These are phyloP conservation scores for Ypsolopha scabrella DNA, from an alignment of 2,888 invertebrate genomes.

Conservation along the genomic window DNA sequence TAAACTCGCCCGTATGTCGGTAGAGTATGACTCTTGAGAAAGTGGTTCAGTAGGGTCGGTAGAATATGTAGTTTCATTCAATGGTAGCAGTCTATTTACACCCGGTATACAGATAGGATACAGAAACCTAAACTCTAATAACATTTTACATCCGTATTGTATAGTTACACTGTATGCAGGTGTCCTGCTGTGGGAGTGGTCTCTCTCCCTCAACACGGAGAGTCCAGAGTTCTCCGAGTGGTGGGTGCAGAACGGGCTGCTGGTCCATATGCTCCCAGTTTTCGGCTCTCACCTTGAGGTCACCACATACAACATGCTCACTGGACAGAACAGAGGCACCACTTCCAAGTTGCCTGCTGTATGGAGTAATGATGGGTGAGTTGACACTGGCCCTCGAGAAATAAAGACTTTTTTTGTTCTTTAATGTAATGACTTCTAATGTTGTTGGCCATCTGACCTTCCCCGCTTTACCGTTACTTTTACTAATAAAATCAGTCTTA, in stretches of 20 bases:
- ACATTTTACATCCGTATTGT: too few species aligned
- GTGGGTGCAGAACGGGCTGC: constrained; percentile 68
- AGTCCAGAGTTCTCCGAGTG: constrained; percentile 62
- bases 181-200: constrained; percentile 82
- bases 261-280: constrained; percentile 73
- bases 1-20: too few species aligned
- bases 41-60: too few species aligned
- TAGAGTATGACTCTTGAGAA: too few species aligned
- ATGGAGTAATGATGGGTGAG: constrained; percentile 69
- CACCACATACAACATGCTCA: constrained; percentile 71
- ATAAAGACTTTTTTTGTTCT: too few species aligned
- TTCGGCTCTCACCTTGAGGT: constrained; percentile 75
- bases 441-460: too few species aligned
- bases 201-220: constrained; percentile 53
- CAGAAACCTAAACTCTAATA: too few species aligned
- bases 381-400: not conserved
- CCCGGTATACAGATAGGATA: too few species aligned
- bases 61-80: too few species aligned
- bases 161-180: constrained; percentile 27
- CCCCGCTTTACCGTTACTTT: not conserved
- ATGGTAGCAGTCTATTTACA: too few species aligned
- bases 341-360: constrained; percentile 71
- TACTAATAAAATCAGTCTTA: too few species aligned
- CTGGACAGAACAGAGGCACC: constrained; percentile 69
- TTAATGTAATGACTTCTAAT: too few species aligned